Evolutionary conservation across 2,113 vertebrate genomes (phyloP), one percentile per base, ranked within the genome.

Genomic region (Amia ocellicauda): DNA sequence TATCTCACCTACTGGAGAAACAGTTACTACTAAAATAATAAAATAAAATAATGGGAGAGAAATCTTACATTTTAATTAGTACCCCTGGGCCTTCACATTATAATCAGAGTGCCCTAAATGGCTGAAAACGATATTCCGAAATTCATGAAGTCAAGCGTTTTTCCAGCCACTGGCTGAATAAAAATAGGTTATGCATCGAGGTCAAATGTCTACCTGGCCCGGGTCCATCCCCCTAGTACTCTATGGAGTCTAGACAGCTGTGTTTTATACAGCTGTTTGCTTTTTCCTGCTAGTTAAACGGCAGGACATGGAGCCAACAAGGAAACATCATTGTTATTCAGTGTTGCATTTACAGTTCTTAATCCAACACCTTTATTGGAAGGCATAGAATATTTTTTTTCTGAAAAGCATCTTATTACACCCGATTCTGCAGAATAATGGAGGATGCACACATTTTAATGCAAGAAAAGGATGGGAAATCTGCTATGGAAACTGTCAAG

Each of bases 61-160:
- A 69, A 61, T 77, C 20, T 53, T 53, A 61, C 23, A 50, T 86
- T 90, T 89, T 92, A 93, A 95, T 95, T 92, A 91, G 88, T 83
- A 80, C 84, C 85, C 83, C 75, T 80, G 88, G 89, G 81, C 84
- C 84, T 88, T 81, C 20, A 51, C 74, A 77, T 85, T 83, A 78
- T 76, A 77, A 80, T 91, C 74, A 85, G 77, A 58, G 66, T 70
- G 81, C 85, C 71, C 81, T 62, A 72, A 47, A 59, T 1, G 84
- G 68, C 76, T 74, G 78, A 82, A 83, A 85, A 79, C 66, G 28
- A 74, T 70, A 87, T 83, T 74, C 73, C 78, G 76, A 67, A 73
- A 73, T 86, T 87, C 74, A 81, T 84, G 77, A 65, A 82, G 75
- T 82, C 89, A 91, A 93, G 85, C 84, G 74, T 78, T 90, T 94